Conservation (phyloP, 2,797 vertebrate genomes). For the Dendrocincla fuliginosa region DNA sequence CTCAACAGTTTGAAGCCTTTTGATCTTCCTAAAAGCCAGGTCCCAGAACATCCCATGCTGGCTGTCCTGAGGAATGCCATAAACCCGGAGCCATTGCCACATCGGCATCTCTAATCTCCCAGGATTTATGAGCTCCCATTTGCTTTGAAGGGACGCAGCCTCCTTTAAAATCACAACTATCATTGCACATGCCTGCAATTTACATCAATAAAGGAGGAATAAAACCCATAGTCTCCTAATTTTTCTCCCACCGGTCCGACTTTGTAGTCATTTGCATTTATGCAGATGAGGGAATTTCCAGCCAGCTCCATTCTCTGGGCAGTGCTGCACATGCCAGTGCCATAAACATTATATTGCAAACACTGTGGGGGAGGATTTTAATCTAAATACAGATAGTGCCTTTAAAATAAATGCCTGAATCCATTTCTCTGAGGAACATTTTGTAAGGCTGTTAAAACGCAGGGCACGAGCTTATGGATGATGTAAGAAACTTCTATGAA, state of each 20-base stretch:
- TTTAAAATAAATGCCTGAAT: not conserved
- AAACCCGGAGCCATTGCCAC: not conserved
- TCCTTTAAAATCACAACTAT: not conserved
- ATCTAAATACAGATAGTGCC: not conserved
- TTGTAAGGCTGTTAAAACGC: not conserved
- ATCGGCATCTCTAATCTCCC: not conserved
- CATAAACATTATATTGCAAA: not conserved
- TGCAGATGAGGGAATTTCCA: conserved; percentile 2
- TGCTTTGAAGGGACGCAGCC: conserved; percentile 32
- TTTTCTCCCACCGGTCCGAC: not conserved
- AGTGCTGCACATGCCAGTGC: not conserved
- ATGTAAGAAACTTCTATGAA: not conserved
- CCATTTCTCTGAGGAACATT: not conserved
- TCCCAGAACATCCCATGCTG: not conserved
- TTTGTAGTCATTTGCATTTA: not conserved
- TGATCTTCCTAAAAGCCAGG: conserved; percentile 45
- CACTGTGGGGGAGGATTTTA: not conserved
- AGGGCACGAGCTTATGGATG: not conserved
- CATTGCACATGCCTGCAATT: not conserved
- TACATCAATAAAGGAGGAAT: conserved; percentile 1
- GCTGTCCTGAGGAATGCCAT: conserved; percentile 23
- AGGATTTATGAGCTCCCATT: conserved; percentile 20
- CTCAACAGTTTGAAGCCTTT: conserved; percentile 35
- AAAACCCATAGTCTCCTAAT: not conserved
- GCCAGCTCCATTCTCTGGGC: not conserved